Conservation (phyloP, 1,140 invertebrate genomes). For the Eulimnadia texana region DNA sequence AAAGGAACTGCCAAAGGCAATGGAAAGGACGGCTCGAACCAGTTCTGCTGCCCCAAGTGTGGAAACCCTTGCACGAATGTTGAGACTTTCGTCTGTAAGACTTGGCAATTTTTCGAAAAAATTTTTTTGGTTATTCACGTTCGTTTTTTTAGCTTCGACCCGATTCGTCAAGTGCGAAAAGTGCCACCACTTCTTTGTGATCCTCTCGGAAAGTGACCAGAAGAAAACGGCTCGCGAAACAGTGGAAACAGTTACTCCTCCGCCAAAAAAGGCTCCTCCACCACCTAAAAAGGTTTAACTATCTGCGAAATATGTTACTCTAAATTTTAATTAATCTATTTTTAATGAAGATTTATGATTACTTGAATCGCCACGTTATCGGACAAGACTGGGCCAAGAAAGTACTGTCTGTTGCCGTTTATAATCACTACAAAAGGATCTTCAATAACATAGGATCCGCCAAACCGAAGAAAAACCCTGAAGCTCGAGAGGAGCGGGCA, state of each 20-base stretch:
- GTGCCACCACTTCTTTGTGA: slow-evolving; percentile 96
- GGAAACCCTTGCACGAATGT: slow-evolving; percentile 91
- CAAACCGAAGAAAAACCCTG: slow-evolving; percentile 16
- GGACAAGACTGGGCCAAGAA: slow-evolving; percentile 97
- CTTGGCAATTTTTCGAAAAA: slow-evolving; percentile 22
- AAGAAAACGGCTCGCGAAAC: slow-evolving; percentile 29
- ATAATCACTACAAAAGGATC: slow-evolving; percentile 97
- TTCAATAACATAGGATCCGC: slow-evolving; percentile 73
- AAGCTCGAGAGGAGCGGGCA: slow-evolving; percentile 17
- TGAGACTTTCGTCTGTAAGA: slow-evolving; percentile 86
- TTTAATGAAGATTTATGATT: slow-evolving; percentile 68
- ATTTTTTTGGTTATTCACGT: slow-evolving; percentile 14
- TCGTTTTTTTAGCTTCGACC: slow-evolving; percentile 47
- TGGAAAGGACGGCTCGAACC: slow-evolving; percentile 35
- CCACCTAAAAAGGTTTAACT: slow-evolving; percentile 68
- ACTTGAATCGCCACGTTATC: slow-evolving; percentile 90
- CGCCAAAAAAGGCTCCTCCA: slow-evolving; percentile 66
- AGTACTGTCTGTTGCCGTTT: slow-evolving; percentile 94
- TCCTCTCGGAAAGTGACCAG: slow-evolving; percentile 74
- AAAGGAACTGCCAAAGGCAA: not conserved
- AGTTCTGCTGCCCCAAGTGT: slow-evolving; percentile 79
- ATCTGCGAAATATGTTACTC: slow-evolving; percentile 1
- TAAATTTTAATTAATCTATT: slow-evolving; percentile 13
- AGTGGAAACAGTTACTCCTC: slow-evolving; percentile 43
- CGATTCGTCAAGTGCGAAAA: slow-evolving; percentile 96